Conservation (phyloP, 2,888 invertebrate species). For the Hartigia nigra region DNA sequence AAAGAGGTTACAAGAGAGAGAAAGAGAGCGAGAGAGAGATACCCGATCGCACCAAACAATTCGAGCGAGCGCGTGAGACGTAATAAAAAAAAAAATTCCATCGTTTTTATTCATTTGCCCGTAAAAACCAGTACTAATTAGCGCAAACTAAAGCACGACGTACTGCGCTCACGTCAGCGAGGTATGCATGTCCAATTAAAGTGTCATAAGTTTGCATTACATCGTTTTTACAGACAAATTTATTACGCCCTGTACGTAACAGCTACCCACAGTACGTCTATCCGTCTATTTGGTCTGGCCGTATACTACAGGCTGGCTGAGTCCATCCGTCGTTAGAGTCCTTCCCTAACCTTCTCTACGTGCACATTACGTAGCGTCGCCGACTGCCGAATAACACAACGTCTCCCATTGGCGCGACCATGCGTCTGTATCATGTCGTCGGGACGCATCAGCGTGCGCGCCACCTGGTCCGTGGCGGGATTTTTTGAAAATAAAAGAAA, state of each 20-base stretch:
- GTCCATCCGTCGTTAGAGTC: not conserved
- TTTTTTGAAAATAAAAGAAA: not conserved
- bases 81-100: slow-evolving; percentile 16
- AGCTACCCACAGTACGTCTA: not conserved
- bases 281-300: slow-evolving; percentile 3
- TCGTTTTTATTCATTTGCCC: slow-evolving; percentile 35
- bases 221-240: slow-evolving; percentile 42
- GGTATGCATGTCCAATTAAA: slow-evolving; percentile 57
- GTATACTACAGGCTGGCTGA: not conserved
- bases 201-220: slow-evolving; percentile 55
- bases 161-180: slow-evolving; percentile 28
- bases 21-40: not conserved
- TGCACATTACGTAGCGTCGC: not conserved
- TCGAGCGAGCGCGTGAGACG: not conserved
- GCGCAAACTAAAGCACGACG: slow-evolving; percentile 35
- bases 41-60: not conserved
- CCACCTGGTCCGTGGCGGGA: not conserved
- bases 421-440: not conserved
- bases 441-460: not conserved
- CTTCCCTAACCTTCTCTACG: not conserved
- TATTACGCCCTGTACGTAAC: slow-evolving; percentile 25
- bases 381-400: not conserved
- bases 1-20: not conserved
- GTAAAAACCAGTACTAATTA: slow-evolving; percentile 44
- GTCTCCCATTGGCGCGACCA: not conserved